Evolutionary conservation across 2,888 invertebrate species (phyloP), one percentile per base, ranked within the genome.

Genomic region (Keiferia lycopersicella): DNA sequence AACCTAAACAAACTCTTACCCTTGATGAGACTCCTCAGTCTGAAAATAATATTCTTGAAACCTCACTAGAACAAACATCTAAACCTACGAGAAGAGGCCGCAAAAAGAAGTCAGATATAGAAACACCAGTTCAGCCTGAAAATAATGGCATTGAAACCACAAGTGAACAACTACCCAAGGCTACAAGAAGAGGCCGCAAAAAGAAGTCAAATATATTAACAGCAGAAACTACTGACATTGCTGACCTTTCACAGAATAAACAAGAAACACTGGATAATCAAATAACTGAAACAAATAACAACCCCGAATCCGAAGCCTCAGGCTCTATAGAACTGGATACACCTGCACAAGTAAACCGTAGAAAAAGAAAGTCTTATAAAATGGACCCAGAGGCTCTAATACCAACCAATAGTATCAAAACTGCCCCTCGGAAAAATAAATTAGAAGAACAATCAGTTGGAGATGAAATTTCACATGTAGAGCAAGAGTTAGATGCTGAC

Each of bases 1-100:
- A 64, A 59, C 41, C 62, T 10, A 66, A 66, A 64, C 62, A 58
- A 41, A 59, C 7, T 11, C 11, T 56, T 34, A 50, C 12, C 38
- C 51, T 45, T 41, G 45, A 45, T 50, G 61, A 58, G 22, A 39
- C 20, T 26, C 18, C 20, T 20, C 39, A 16, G 34, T 11, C 38
- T n/a, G 57, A 38, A 16, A 18, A 11, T 20, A 14, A 12, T 12
- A 12, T 1, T 6, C 26, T 12, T 2, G 56, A 30, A 26, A 30
- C 12, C n/a, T 26, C 34, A 2, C 6, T 57, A 8, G 16, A n/a
- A 16, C 11, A 57, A 34, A 57, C 57, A 34, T 10, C 16, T 16
- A 57, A 38, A 57, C n/a, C 38, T 38, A 14, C 12, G 4, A 59
- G 16, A 41, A 41, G 39, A 41, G 41, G 59, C n/a, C 18, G 59